Evolutionary conservation across 2,113 vertebrate genomes (phyloP).

Genomic region (Climacteris rufus): DNA sequence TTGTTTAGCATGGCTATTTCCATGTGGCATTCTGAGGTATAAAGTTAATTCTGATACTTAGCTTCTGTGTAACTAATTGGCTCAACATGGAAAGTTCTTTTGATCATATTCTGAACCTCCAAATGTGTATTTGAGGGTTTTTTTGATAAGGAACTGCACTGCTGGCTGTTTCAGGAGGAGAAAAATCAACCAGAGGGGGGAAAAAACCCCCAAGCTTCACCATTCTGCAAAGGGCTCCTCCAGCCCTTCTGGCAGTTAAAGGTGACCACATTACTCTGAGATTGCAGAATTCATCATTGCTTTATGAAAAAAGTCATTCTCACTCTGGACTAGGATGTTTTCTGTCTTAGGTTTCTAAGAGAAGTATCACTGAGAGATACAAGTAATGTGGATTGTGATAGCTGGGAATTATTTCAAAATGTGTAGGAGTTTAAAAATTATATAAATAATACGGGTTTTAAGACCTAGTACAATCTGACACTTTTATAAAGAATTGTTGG

Average conservation of each 20-base stretch:
- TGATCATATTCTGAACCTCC: neutral
- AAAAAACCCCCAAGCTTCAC: fast-evolving
- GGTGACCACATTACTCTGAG: fast-evolving
- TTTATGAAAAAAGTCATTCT: neutral
- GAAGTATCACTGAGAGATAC: neutral
- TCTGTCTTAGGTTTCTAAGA: neutral
- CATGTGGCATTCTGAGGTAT: neutral
- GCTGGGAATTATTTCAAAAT: neutral
- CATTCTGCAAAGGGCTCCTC: neutral
- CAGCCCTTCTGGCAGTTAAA: neutral
- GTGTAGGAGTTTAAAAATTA: neutral
- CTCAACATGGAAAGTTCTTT: neutral
- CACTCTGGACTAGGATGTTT: neutral
- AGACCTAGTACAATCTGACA: neutral
- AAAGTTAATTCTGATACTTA: neutral
- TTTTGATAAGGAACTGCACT: neutral
- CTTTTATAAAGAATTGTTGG: neutral
- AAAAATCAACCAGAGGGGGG: neutral
- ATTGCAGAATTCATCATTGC: neutral
- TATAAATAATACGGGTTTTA: neutral
- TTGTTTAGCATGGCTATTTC: neutral
- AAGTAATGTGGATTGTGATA: neutral
- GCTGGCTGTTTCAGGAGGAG: neutral
- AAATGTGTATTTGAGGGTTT: neutral
- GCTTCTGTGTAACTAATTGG: neutral